Base-by-base conservation (phyloP, 2,113 vertebrate genomes). In the Brachyhypopomus occidentalis region DNA sequence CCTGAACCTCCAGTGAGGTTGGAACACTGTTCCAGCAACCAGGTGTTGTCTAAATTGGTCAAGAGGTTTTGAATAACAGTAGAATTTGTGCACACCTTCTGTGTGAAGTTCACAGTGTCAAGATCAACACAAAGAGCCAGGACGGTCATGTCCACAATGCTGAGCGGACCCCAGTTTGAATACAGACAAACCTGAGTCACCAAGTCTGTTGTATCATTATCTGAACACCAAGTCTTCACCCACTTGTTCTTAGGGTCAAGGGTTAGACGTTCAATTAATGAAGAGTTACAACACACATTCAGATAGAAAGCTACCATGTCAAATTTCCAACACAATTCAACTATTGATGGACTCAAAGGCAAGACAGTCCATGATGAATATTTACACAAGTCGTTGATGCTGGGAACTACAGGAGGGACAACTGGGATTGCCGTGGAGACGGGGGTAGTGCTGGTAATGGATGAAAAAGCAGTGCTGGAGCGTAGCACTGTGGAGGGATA, bases 101-200 rank as follows among this genome's bases (percentile, higher is more conserved):
- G 84, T n/a, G 87, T 90, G 86, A 95, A 95, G 84, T 94, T 94
- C 2, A 71, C 62, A 0, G 86, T 23, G 85, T 95, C 94, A 0
- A 74, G 84, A 78, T 92, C 90, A 27, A 91, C 88, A 20, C 94
- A 95, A 60, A 94, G 87, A 58, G 93, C 92, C 0, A 94, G 76
- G 4, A 92, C 90, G 0, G 92, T 91, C 92, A 93, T 92, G 86
- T 95, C 94, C 76, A 94, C 90, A 1, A 92, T 88, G 67, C 88
- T 86, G 17, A 90, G 87, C n/a, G 16, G 77, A 6, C 45, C 81
- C 94, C 94, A 95, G 4, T 93, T 90, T 0, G 87, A 83, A 78
- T 95, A 95, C 0, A 58, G 85, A 80, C 94, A 95, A 74, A 91
- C 81, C 87, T 91, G 79, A 71, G 80, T 78, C 55, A 88, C 5